These are phyloP conservation scores for Lutraria rhynchaena DNA, from an alignment of 1,140 invertebrate species.

Conservation along the genomic window DNA sequence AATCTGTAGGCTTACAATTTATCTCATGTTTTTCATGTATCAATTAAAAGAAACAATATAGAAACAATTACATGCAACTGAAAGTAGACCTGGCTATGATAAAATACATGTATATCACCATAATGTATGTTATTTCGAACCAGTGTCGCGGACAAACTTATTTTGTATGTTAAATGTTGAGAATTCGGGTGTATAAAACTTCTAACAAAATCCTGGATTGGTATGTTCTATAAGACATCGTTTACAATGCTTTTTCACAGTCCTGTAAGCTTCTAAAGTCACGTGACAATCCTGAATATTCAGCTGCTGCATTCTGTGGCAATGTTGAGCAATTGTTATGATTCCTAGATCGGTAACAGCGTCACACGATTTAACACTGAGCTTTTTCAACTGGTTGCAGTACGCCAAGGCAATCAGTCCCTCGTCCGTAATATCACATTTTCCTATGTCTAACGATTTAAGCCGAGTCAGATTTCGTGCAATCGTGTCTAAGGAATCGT, in stretches of 20 bases:
- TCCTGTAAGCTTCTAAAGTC: slow-evolving; percentile 93
- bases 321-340: slow-evolving; percentile 91
- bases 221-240: slow-evolving; percentile 96
- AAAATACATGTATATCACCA: neutral
- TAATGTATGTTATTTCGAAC: neutral
- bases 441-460: slow-evolving; percentile 93
- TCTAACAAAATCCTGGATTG: slow-evolving; percentile 94
- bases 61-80: neutral
- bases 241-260: slow-evolving; percentile 95
- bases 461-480: slow-evolving; percentile 92
- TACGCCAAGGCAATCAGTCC: slow-evolving; percentile 92
- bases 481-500: slow-evolving; percentile 92
- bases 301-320: slow-evolving; percentile 82
- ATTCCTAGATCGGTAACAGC: slow-evolving; percentile 93
- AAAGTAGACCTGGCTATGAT: neutral
- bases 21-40: neutral
- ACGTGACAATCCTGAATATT: slow-evolving; percentile 94
- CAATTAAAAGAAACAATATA: neutral
- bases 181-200: neutral
- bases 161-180: neutral
- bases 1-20: too few species aligned
- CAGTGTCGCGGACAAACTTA: neutral
- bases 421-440: slow-evolving; percentile 95
- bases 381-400: slow-evolving; percentile 94
- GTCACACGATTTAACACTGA: slow-evolving; percentile 94